A percentile compares a stretch with the other conserved stretches of the same genome.
These are phyloP conservation scores for Grapholita molesta DNA, from an alignment of 1,140 invertebrate genomes.

Conservation along the genomic window DNA sequence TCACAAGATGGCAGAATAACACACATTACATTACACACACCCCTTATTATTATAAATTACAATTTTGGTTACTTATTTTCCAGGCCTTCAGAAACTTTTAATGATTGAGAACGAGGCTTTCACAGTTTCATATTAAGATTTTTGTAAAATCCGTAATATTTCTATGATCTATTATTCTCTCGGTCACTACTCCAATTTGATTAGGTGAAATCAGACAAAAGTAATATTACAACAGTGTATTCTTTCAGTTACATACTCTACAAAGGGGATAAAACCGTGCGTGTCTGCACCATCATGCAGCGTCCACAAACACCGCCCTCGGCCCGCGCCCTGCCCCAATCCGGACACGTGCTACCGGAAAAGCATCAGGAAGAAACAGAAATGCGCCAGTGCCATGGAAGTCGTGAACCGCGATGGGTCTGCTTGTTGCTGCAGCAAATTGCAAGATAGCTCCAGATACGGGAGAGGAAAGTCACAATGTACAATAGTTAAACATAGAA, in stretches of 20 bases:
- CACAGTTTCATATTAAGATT: too few relatives aligned
- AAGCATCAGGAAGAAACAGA: slow-evolving; percentile 43
- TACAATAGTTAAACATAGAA: slow-evolving; percentile 37
- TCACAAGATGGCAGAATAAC: too few relatives aligned
- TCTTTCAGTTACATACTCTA: slow-evolving; percentile 53
- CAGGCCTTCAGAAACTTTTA: too few relatives aligned
- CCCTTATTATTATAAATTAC: too few relatives aligned
- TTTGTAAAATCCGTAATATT: too few relatives aligned
- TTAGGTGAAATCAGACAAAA: too few relatives aligned
- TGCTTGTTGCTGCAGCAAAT: slow-evolving; percentile 47
- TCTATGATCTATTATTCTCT: too few relatives aligned
- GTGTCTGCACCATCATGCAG: slow-evolving; percentile 62
- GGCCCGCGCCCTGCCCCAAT: slow-evolving; percentile 51
- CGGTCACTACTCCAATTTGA: too few relatives aligned
- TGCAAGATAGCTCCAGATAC: slow-evolving; percentile 45
- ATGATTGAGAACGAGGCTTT: too few relatives aligned
- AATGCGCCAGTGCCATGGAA: slow-evolving; percentile 60
- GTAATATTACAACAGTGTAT: background rate
- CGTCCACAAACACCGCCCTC: slow-evolving; percentile 55
- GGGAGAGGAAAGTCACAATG: slow-evolving; percentile 21
- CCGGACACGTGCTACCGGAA: slow-evolving; percentile 59
- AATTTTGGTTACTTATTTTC: too few relatives aligned
- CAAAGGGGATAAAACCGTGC: slow-evolving; percentile 56
- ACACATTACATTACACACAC: too few relatives aligned
- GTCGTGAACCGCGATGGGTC: slow-evolving; percentile 42